These are phyloP conservation scores for Alectoris magna DNA, from an alignment of 2,797 vertebrate species.

Conservation along the genomic window DNA sequence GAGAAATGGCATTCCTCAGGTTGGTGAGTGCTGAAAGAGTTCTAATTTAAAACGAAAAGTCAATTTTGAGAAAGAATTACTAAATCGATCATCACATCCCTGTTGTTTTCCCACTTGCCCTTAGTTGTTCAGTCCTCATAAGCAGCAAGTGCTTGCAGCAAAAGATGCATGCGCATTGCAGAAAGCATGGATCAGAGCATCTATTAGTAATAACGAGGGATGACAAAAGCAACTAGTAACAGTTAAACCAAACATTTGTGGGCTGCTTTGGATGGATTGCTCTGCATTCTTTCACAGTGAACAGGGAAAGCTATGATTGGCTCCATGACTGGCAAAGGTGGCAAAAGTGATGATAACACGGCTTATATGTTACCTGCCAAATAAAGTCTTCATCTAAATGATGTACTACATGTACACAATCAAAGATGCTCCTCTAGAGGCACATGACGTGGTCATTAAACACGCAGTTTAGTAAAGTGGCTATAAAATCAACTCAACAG, in stretches of 20 bases:
- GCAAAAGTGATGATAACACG: conserved; percentile 62
- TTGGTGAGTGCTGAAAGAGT: not conserved
- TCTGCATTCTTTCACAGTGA: conserved; percentile 44
- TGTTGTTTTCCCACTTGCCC: not conserved
- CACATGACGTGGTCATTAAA: conserved; percentile 35
- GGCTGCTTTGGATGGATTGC: conserved; percentile 10
- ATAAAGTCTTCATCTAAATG: conserved; percentile 14
- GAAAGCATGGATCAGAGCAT: not conserved
- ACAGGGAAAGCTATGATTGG: conserved; percentile 47
- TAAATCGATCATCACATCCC: not conserved
- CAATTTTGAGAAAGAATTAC: not conserved
- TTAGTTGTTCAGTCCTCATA: not conserved
- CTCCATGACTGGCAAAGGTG: conserved; percentile 60
- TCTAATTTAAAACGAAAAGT: not conserved
- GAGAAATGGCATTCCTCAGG: not conserved
- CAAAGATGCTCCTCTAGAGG: conserved; percentile 50
- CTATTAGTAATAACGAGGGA: not conserved
- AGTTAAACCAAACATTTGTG: not conserved
- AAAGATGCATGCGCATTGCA: not conserved
- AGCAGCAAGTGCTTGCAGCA: not conserved
- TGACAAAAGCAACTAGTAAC: conserved; percentile 21
- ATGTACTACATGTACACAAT: conserved; percentile 16
- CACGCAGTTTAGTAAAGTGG: not conserved
- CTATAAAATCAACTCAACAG: conserved; percentile 25
- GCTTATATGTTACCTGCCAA: conserved; percentile 50